phyloP scores from a whole-genome alignment of 2,888 invertebrate species.

The Gryllus longicercus region DNA sequence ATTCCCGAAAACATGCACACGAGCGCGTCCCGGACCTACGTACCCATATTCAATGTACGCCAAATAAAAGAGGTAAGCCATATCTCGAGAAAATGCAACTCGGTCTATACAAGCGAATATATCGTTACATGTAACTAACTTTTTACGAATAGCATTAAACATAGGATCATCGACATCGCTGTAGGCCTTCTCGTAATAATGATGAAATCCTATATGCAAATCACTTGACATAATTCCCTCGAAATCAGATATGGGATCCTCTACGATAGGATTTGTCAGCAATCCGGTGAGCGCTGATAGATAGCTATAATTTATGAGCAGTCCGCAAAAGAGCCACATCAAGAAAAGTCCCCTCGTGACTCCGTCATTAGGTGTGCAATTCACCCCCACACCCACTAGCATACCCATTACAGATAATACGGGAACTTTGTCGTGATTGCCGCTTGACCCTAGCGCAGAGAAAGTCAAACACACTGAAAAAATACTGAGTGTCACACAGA shows the following conservation, averaged over 20 bases:
- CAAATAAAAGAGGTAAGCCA: too few relatives aligned
- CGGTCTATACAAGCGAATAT: too few relatives aligned
- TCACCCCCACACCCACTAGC: neutral
- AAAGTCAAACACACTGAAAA: neutral
- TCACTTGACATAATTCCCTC: neutral
- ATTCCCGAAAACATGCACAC: too few relatives aligned
- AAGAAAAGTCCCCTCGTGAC: neutral
- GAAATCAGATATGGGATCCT: neutral
- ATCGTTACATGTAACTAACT: too few relatives aligned
- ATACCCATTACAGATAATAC: neutral
- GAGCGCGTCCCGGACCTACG: too few relatives aligned
- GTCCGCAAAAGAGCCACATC: neutral
- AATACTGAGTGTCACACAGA: neutral
- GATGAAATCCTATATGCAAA: neutral
- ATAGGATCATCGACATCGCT: too few relatives aligned
- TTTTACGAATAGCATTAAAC: too few relatives aligned
- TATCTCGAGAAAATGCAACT: too few relatives aligned
- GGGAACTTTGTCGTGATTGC: neutral
- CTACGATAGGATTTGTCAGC: neutral
- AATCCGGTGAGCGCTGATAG: neutral
- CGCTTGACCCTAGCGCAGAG: neutral
- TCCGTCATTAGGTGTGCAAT: neutral
- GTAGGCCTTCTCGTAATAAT: too few relatives aligned
- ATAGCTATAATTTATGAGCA: neutral
- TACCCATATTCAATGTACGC: too few relatives aligned